Evolutionary conservation across 2,113 vertebrate genomes (phyloP).

Genomic region (Rhizomys pruinosus): DNA sequence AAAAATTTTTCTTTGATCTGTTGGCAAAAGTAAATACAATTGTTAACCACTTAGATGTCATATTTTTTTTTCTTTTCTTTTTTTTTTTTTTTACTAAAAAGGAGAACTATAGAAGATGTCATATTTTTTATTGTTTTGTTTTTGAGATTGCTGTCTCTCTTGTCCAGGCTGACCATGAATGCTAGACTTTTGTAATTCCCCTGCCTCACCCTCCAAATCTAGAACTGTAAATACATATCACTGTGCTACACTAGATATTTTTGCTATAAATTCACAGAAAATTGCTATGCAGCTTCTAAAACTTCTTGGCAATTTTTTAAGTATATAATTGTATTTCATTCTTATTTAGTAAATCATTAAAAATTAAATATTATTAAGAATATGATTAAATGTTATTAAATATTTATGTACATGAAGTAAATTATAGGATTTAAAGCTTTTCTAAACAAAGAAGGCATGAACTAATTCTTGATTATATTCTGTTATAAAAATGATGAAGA

Average conservation of each 20-base stretch:
- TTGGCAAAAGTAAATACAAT: conserved; percentile 46
- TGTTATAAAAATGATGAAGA: neutral
- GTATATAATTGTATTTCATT: neutral
- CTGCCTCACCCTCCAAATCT: neutral
- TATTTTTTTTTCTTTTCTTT: too few species aligned
- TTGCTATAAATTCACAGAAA: conserved; percentile 18
- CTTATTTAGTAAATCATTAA: neutral
- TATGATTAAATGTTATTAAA: conserved; percentile 8
- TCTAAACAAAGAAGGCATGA: conserved; percentile 25
- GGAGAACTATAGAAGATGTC: too few species aligned
- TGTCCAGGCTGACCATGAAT: neutral
- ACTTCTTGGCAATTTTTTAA: conserved; percentile 25
- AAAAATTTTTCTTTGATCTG: conserved; percentile 16
- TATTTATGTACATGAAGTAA: conserved; percentile 6
- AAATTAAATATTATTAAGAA: neutral
- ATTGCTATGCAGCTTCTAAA: neutral
- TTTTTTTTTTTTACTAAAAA: too few species aligned
- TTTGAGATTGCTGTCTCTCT: neutral
- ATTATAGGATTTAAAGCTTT: conserved; percentile 28
- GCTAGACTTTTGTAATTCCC: neutral
- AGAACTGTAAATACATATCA: neutral
- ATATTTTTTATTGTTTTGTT: neutral
- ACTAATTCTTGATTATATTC: neutral
- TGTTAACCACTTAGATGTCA: neutral
- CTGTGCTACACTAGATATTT: neutral